A percentile compares a stretch with the other conserved stretches of the same genome.
These are phyloP conservation scores for Tragopan temminckii DNA, from an alignment of 2,797 vertebrate genomes.

Conservation along the genomic window DNA sequence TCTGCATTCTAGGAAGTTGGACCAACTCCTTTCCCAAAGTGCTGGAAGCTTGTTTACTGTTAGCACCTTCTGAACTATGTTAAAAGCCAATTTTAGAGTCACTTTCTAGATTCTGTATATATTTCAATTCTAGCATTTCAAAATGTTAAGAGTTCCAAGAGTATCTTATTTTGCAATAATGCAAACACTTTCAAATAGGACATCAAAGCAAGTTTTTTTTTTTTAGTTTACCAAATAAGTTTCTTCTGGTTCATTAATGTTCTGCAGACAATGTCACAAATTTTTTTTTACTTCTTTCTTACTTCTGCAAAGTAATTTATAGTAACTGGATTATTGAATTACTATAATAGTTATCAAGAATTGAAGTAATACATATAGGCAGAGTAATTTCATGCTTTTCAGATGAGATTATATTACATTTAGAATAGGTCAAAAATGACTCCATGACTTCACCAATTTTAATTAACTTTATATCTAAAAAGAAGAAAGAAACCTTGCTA, in stretches of 20 bases:
- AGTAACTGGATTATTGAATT: conserved; percentile 68
- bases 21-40: neutral
- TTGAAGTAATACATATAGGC: conserved; percentile 65
- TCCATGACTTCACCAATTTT: conserved; percentile 65
- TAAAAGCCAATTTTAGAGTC: neutral
- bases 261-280: neutral
- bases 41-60: neutral
- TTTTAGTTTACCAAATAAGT: conserved; percentile 13
- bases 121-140: neutral
- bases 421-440: conserved; percentile 59
- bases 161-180: neutral
- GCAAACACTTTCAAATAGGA: neutral
- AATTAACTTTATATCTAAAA: conserved; percentile 72
- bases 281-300: neutral
- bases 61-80: neutral
- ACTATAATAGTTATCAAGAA: conserved; percentile 69
- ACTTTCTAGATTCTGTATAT: neutral
- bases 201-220: neutral
- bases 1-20: neutral
- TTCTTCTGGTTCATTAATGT: conserved; percentile 8
- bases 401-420: conserved; percentile 72
- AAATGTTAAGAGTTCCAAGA: neutral
- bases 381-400: conserved; percentile 79
- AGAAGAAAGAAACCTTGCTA: conserved; percentile 33
- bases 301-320: conserved; percentile 59